A percentile compares a stretch with the other conserved stretches of the same genome.
Conservation (phyloP, 2,888 invertebrate species). For the Ceratothoa steindachneri region DNA sequence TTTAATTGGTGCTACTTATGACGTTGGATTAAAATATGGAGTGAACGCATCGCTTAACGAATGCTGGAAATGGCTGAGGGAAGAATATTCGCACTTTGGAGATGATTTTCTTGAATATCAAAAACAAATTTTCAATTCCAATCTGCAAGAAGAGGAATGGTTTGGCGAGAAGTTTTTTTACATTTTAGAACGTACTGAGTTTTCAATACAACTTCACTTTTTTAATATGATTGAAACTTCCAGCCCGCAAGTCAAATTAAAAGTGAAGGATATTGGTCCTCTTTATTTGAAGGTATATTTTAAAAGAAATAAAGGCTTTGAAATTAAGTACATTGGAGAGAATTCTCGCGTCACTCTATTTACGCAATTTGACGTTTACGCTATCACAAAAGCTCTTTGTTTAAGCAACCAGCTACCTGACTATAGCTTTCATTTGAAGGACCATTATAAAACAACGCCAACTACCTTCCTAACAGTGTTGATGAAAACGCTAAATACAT, state of each 20-base stretch:
- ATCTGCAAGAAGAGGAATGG: background rate
- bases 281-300: constrained; percentile 36
- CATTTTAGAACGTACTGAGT: constrained; percentile 29
- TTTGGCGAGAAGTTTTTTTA: constrained; percentile 32
- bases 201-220: constrained; percentile 40
- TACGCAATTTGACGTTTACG: constrained; percentile 34
- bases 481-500: constrained; percentile 33
- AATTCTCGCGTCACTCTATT: constrained; percentile 31
- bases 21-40: constrained; percentile 34
- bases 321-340: constrained; percentile 23
- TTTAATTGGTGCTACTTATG: constrained; percentile 34
- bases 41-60: constrained; percentile 22
- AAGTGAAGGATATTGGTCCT: constrained; percentile 38
- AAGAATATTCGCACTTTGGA: constrained; percentile 40
- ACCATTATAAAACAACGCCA: constrained; percentile 35
- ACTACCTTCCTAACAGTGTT: constrained; percentile 34
- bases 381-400: constrained; percentile 36
- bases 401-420: constrained; percentile 31
- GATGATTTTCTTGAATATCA: constrained; percentile 39
- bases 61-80: constrained; percentile 35
- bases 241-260: constrained; percentile 8
- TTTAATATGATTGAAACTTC: constrained; percentile 31
- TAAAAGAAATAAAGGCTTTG: constrained; percentile 26
- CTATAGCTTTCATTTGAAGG: constrained; percentile 42
- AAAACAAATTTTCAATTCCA: constrained; percentile 13